Evolutionary conservation across 2,113 vertebrate species (phyloP).

Genomic region (Dipodomys merriami): DNA sequence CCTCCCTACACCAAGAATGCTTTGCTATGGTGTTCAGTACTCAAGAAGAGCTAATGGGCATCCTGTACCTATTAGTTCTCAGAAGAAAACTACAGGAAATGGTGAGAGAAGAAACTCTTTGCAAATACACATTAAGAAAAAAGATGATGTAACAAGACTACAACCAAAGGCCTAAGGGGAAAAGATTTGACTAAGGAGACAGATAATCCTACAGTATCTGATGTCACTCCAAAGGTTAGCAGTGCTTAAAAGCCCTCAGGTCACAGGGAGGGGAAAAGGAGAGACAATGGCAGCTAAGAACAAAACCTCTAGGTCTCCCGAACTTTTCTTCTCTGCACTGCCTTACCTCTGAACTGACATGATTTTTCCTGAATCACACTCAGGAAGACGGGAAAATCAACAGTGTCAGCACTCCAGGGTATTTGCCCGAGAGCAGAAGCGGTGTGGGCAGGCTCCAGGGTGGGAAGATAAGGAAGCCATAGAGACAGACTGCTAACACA

Average conservation of each 20-base stretch:
- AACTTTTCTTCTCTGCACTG: neutral
- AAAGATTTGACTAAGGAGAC: neutral
- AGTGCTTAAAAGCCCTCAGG: neutral
- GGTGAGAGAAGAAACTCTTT: slow-evolving; percentile 4
- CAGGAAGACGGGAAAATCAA: neutral
- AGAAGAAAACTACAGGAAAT: slow-evolving; percentile 22
- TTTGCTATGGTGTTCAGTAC: neutral
- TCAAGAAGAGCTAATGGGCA: slow-evolving; percentile 28
- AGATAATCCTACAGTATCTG: neutral
- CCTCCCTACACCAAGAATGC: slow-evolving; percentile 9
- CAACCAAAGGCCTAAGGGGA: neutral
- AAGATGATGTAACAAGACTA: neutral
- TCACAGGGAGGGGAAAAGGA: neutral
- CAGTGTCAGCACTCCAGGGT: no score
- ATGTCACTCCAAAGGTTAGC: neutral
- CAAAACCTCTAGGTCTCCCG: neutral
- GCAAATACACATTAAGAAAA: neutral
- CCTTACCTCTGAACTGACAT: neutral
- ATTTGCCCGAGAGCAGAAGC: no score
- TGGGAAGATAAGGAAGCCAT: neutral
- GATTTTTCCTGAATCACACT: neutral
- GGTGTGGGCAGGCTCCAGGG: neutral
- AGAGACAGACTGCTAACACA: neutral
- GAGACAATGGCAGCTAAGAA: neutral
- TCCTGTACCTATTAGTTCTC: neutral